Conservation (phyloP, 2,888 invertebrate species). For the Piscicola geometra region DNA sequence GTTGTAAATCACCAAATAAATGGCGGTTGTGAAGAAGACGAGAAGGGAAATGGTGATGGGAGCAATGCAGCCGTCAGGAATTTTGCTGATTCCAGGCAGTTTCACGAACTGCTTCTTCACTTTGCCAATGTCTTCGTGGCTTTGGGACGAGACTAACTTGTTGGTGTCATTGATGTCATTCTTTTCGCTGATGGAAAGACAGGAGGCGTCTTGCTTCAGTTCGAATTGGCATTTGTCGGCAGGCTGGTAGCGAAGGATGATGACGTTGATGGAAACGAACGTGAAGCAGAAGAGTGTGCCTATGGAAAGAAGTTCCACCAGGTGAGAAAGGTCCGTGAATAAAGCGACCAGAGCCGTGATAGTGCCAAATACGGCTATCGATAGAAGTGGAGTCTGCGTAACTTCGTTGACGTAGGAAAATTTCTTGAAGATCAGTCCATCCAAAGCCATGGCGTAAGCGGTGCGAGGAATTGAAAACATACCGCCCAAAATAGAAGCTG, state of each 20-base stretch:
- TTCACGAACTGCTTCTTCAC: constrained; percentile 68
- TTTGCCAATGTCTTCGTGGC: constrained; percentile 64
- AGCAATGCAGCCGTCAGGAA: constrained; percentile 61
- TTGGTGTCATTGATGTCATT: constrained; percentile 33
- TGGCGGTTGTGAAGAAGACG: constrained; percentile 60
- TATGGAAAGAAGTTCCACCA: constrained; percentile 91
- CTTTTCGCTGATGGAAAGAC: not conserved
- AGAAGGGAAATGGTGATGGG: constrained; percentile 61
- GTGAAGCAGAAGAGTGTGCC: constrained; percentile 63
- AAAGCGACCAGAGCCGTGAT: constrained; percentile 66
- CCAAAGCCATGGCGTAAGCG: constrained; percentile 83
- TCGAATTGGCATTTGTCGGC: constrained; percentile 52
- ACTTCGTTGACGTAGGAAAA: constrained; percentile 69
- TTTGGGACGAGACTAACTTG: constrained; percentile 52
- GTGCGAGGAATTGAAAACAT: constrained; percentile 78
- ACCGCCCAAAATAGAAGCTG: constrained; percentile 64
- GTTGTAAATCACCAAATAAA: constrained; percentile 60
- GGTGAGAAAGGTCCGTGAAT: constrained; percentile 77
- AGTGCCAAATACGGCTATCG: constrained; percentile 51
- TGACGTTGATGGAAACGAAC: constrained; percentile 85
- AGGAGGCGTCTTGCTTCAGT: constrained; percentile 47
- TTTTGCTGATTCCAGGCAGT: constrained; percentile 69
- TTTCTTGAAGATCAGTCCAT: constrained; percentile 73
- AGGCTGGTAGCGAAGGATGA: constrained; percentile 72
- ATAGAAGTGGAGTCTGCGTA: constrained; percentile 63